Evolutionary conservation across 1,140 invertebrate species (phyloP), one percentile per base, ranked within the genome.

Genomic region (Pygmarrhopalites habei): DNA sequence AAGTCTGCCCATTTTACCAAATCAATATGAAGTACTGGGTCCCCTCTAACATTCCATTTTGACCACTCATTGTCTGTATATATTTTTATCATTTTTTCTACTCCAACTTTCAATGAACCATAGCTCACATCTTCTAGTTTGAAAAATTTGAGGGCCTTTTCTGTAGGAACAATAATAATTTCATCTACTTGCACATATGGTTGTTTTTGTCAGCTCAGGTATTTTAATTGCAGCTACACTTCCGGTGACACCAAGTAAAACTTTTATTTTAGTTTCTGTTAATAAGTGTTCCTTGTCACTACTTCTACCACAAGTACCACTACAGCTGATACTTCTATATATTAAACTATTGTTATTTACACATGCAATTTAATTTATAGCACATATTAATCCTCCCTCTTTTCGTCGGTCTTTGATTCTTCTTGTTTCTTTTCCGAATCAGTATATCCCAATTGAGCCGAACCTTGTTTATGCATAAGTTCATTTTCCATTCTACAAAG

Each of bases 1-100:
- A n/a, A n/a, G n/a, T 99, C 92, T 0, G 96, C 95, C 94, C 94
- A 98, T 76, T 95, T 93, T 12, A 86, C 83, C 3, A 99, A 78
- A 67, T 98, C 92, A 68, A 99, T 97, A 73, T 99, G 97, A 0
- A 99, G 73, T 0, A 99, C 90, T 5, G 94, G 93, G 82, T 99
- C 96, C 0, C 90, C 90, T 68, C 93, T 80, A 46, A 83, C 81
- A 60, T 86, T 84, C 95, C 95, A 99, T n/a, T 80, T 78, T 1
- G 80, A 77, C 95, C 96, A 99, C 79, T 99, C 96, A 19, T 82
- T 79, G 77, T 99, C 95, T 26, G 82, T 83, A 51, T 85, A 83
- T 19, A 95, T 74, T 70, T 81, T 71, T n/a, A 79, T 35, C 1
- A 46, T 14, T 5, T 60, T 35, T 5, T 26, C 19, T 28, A 14